Evolutionary conservation across 1,140 invertebrate species (phyloP).

Genomic region (Cotesia glomerata): DNA sequence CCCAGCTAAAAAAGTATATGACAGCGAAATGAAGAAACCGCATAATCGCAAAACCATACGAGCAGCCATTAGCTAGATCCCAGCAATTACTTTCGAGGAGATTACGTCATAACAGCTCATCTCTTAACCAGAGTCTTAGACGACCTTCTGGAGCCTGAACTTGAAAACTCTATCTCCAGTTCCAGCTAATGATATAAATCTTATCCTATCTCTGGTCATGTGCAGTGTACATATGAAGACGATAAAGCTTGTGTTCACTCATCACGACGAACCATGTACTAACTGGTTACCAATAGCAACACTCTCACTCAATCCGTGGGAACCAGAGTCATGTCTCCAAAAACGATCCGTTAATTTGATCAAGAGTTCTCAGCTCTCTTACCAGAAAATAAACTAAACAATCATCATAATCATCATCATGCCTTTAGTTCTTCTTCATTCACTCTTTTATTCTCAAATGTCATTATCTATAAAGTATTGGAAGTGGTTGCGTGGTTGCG

Average conservation of each 20-base stretch:
- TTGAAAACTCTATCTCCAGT: not conserved
- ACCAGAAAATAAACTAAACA: not conserved
- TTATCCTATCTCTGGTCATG: not conserved
- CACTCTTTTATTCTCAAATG: not conserved
- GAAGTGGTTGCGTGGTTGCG: slow-evolving; percentile 10
- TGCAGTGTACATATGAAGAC: not conserved
- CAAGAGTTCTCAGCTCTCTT: not conserved
- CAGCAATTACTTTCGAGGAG: not conserved
- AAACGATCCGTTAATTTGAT: slow-evolving; percentile 7
- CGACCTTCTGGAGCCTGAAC: slow-evolving; percentile 1
- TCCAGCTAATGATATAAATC: not conserved
- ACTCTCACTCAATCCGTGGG: slow-evolving; percentile 15
- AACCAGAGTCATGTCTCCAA: not conserved
- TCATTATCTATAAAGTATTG: slow-evolving; percentile 16
- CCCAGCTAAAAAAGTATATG: not conserved
- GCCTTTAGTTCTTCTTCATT: not conserved
- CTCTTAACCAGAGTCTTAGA: not conserved
- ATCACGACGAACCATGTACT: no score
- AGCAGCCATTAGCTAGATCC: not conserved
- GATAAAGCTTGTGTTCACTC: not conserved
- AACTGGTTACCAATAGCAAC: slow-evolving; percentile 1
- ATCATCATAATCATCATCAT: not conserved
- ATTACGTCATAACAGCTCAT: slow-evolving; percentile 4
- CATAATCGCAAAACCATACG: not conserved
- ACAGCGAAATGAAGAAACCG: not conserved